Evolutionary conservation across 1,140 invertebrate species (phyloP).

Genomic region (Lordiphosa stackelbergi): DNA sequence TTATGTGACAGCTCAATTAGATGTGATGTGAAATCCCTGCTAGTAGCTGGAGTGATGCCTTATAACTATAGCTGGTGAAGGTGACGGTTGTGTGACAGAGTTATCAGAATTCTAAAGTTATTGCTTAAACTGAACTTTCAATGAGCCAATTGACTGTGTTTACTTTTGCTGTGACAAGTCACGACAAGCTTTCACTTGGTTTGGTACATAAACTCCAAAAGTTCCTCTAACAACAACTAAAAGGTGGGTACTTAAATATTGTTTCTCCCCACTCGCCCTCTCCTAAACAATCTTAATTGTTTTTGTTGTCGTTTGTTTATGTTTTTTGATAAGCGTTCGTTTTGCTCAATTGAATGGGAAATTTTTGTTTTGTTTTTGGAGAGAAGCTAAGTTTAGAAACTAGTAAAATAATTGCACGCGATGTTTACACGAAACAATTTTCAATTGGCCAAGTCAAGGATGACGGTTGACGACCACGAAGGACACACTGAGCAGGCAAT

Average conservation of each 20-base stretch:
- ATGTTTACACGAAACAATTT: constrained; percentile 62
- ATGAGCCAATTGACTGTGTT: too few species aligned
- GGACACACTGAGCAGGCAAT: constrained; percentile 14
- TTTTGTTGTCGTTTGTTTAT: constrained; percentile 40
- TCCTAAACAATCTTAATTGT: constrained; percentile 51
- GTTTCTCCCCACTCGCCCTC: too few species aligned
- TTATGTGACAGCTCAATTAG: constrained; percentile 61
- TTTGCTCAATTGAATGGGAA: constrained; percentile 54
- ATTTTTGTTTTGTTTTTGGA: constrained; percentile 12
- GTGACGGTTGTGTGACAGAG: too few species aligned
- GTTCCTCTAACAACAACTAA: constrained; percentile 1
- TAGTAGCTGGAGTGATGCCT: too few species aligned
- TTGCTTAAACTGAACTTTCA: too few species aligned
- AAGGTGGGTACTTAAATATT: constrained; percentile 3
- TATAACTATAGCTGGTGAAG: too few species aligned
- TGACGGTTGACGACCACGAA: constrained; percentile 7
- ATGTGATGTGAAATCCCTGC: constrained; percentile 10
- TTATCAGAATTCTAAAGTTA: too few species aligned
- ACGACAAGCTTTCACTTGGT: too few species aligned
- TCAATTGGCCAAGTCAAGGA: constrained; percentile 28
- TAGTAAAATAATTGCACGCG: constrained; percentile 62
- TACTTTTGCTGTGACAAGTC: too few species aligned
- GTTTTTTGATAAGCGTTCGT: constrained; percentile 58
- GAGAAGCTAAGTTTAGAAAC: constrained; percentile 5
- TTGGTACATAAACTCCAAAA: neutral